Evolutionary conservation across 2,797 vertebrate genomes (phyloP).

Genomic region (Salarias fasciatus): DNA sequence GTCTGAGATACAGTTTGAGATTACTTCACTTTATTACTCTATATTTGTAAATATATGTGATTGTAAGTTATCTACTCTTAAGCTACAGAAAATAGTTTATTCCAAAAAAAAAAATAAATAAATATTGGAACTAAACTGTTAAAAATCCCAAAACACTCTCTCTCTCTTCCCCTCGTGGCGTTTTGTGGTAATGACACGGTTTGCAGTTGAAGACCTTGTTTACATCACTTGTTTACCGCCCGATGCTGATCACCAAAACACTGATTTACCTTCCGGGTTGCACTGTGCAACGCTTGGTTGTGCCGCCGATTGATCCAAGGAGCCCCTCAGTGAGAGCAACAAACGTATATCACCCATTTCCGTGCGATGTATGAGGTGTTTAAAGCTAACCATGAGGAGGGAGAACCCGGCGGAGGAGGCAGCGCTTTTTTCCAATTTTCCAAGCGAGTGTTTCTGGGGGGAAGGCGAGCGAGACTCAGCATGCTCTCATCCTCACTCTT

Average conservation of each 20-base stretch:
- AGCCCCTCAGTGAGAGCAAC: neutral
- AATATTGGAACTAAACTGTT: no score
- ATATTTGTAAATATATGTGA: no score
- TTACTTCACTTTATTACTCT: no score
- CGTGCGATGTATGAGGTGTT: conserved; percentile 33
- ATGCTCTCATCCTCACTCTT: conserved; percentile 57
- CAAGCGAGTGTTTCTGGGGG: conserved; percentile 58
- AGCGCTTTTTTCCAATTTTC: conserved; percentile 67
- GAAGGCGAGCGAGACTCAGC: conserved; percentile 46
- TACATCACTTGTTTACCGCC: conserved; percentile 15
- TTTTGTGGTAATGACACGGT: neutral
- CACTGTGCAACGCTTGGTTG: conserved; percentile 7
- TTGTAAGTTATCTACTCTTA: no score
- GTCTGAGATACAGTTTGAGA: no score
- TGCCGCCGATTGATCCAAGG: conserved; percentile 14
- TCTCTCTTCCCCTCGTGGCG: neutral
- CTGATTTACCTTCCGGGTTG: conserved; percentile 1
- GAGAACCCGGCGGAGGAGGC: conserved; percentile 40
- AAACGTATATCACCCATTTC: conserved; percentile 14
- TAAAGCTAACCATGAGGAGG: conserved; percentile 44
- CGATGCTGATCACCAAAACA: conserved; percentile 19
- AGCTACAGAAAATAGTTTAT: no score
- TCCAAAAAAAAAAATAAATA: no score
- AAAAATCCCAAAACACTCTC: neutral
- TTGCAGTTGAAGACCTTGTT: conserved; percentile 31